Evolutionary conservation across 2,888 invertebrate genomes (phyloP), one percentile per base, ranked within the genome.

Genomic region (Isotomurus palustris): DNA sequence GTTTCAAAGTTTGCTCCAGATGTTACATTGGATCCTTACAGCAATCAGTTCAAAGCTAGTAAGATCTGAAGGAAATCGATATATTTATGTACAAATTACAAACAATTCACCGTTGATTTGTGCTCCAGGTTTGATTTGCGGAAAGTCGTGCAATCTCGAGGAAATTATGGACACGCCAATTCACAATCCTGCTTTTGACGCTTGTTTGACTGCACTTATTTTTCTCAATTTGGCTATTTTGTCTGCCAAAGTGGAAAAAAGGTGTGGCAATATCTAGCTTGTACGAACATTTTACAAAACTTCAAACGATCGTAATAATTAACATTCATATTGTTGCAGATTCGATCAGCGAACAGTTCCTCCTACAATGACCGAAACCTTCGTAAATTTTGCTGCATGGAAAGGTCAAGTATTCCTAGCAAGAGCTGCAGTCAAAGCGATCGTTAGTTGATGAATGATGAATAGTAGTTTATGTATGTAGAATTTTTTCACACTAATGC

Each of bases 121-220:
- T 8, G 22, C 32, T 44, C 2, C 25, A 53, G 56, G 53, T 28
- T 19, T 55, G 29, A 24, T 25, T 36, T 2, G 3, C 17, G 61
- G 64, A 17, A 49, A 36, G 32, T 19, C 29, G 12, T 12, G 41
- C 5, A 45, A 62, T 19, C 52, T 62, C 40, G 62, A 65, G 22
- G 36, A 48, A 3, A 27, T 22, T 14, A 43, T 35, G 10, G 28
- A 47, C 28, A 14, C 54, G 2, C 21, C 58, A 22, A 61, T 53
- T 71, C 91, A 90, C 69, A 83, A 88, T 72, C 89, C 90, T n/a
- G 89, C 87, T 1, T 90, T 86, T 83, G 90, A 91, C 75, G 85
- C 90, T 0, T 89, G 80, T 73, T 83, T 84, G 69, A 81, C 88
- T 54, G 90, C 87, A 0, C 84, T 81, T 73, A 82, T 85, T 72